phyloP scores from a whole-genome alignment of 2,113 vertebrate species.

The Calonectris borealis region DNA sequence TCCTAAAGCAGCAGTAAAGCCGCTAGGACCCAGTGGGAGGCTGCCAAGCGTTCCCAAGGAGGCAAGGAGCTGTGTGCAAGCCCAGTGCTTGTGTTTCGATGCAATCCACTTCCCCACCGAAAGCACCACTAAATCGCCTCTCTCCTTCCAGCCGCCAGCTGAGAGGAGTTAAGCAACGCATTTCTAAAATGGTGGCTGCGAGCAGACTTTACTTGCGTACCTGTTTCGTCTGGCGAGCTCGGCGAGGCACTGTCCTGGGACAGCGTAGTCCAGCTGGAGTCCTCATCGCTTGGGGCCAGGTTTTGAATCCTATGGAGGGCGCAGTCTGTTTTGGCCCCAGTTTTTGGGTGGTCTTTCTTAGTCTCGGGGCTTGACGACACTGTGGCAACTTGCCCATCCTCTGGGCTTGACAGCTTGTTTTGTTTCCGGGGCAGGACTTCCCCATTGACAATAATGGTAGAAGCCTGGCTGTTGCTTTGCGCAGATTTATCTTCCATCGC shows the following conservation, averaged over 20 bases:
- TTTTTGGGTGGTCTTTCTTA: slow-evolving; percentile 86
- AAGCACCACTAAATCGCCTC: not conserved
- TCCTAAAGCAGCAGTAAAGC: not conserved
- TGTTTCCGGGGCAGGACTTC: slow-evolving; percentile 72
- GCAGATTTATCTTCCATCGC: slow-evolving; percentile 69
- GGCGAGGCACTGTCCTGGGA: slow-evolving; percentile 92
- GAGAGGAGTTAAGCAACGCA: not conserved
- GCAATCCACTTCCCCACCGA: not conserved
- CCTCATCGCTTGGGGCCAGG: slow-evolving; percentile 93
- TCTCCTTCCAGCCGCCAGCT: not conserved
- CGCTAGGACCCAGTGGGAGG: fast-evolving
- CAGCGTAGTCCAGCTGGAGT: slow-evolving; percentile 97
- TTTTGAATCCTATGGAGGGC: slow-evolving; percentile 85
- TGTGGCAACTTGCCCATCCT: slow-evolving; percentile 81
- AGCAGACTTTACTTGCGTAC: slow-evolving; percentile 57
- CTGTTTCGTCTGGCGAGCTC: slow-evolving; percentile 88
- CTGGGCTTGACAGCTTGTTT: slow-evolving; percentile 71
- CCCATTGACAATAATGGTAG: slow-evolving; percentile 58
- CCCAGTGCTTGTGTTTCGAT: not conserved
- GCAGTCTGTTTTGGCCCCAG: slow-evolving; percentile 88
- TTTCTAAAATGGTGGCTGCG: fast-evolving
- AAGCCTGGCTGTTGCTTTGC: slow-evolving; percentile 62
- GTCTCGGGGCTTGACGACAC: slow-evolving; percentile 88
- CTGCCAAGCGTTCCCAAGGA: not conserved
- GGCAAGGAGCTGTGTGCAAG: not conserved